Evolutionary conservation across 2,888 invertebrate genomes (phyloP).

Genomic region (Agrochola circellaris): DNA sequence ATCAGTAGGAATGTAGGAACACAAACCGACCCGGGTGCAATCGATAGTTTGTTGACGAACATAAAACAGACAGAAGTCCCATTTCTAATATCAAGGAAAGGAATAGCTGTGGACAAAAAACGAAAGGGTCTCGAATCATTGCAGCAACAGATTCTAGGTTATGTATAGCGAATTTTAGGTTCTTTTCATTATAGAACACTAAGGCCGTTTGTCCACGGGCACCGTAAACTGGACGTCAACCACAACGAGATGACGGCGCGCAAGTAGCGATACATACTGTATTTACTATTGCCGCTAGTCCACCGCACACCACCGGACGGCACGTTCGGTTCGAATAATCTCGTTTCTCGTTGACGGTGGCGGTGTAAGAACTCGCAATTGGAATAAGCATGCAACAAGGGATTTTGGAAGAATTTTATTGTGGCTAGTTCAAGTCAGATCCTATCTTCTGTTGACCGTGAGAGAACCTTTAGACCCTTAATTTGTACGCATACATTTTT

Average conservation of each 20-base stretch:
- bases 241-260: neutral
- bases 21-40: constrained; percentile 57
- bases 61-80: constrained; percentile 19
- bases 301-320: no score
- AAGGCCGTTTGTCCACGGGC: no score
- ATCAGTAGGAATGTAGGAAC: constrained; percentile 54
- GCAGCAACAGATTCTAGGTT: neutral
- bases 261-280: neutral
- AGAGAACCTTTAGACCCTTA: neutral
- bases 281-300: neutral
- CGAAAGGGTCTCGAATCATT: neutral
- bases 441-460: neutral
- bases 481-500: no score
- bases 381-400: neutral
- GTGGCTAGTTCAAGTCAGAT: neutral
- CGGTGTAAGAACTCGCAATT: neutral
- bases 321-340: no score
- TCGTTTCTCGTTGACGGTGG: no score
- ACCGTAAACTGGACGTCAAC: no score
- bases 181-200: neutral
- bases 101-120: neutral
- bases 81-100: neutral
- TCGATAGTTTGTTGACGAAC: constrained; percentile 54
- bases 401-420: neutral
- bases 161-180: neutral